These are phyloP conservation scores for Patella vulgata DNA, from an alignment of 1,140 invertebrate genomes.

Conservation along the genomic window DNA sequence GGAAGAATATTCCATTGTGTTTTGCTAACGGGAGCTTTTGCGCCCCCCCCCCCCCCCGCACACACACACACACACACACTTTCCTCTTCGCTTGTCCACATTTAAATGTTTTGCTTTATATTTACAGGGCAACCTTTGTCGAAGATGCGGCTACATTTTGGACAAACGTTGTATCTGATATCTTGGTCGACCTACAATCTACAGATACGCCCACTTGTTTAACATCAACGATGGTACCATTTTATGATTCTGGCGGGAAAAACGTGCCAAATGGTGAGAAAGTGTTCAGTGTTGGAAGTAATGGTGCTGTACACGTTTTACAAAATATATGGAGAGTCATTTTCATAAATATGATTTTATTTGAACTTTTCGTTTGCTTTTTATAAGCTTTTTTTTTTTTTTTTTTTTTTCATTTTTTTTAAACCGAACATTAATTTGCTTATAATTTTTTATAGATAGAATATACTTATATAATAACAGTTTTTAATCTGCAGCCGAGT, in stretches of 20 bases:
- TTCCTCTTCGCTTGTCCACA: slow-evolving; percentile 1
- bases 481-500: no score
- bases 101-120: background rate
- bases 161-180: slow-evolving; percentile 20
- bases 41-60: no score
- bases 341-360: background rate
- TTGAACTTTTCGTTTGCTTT: background rate
- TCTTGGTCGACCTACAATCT: slow-evolving; percentile 22
- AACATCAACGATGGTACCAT: background rate
- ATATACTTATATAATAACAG: no score
- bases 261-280: no score
- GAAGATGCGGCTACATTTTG: slow-evolving; percentile 16
- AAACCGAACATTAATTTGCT: no score
- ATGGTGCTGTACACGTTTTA: background rate
- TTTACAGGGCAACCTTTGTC: slow-evolving; percentile 23
- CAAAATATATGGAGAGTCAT: background rate
- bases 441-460: no score
- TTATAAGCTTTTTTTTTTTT: background rate
- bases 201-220: slow-evolving; percentile 14
- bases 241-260: no score
- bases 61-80: slow-evolving; percentile 11
- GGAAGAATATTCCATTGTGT: no score
- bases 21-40: no score
- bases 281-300: no score
- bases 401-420: slow-evolving; percentile 1